phyloP scores from a whole-genome alignment of 2,888 invertebrate genomes.

The Epirrhoe tristata region DNA sequence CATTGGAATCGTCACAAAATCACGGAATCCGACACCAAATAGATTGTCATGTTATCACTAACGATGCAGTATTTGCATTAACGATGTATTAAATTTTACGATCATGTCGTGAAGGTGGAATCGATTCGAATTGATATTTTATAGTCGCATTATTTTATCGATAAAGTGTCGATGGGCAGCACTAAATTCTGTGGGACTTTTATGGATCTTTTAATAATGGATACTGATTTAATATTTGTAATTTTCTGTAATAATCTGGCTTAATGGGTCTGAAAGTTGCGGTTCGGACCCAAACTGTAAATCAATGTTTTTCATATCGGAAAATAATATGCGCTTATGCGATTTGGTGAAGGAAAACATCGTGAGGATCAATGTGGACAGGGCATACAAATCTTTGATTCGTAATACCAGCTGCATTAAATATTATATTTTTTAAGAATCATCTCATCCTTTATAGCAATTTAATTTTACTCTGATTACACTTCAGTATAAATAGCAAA shows the following conservation, averaged over 20 bases:
- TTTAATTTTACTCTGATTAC: too few relatives aligned
- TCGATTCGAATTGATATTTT: slow-evolving; percentile 67
- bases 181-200: slow-evolving; percentile 36
- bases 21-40: neutral
- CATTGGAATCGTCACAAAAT: neutral
- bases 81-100: slow-evolving; percentile 72
- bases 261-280: neutral
- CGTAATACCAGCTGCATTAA: too few relatives aligned
- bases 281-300: neutral
- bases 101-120: slow-evolving; percentile 65
- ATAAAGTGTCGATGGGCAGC: slow-evolving; percentile 35
- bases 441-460: too few relatives aligned
- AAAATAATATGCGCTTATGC: too few relatives aligned
- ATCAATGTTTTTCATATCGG: too few relatives aligned
- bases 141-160: slow-evolving; percentile 35
- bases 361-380: too few relatives aligned
- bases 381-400: too few relatives aligned
- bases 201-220: slow-evolving; percentile 10
- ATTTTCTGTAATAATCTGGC: neutral
- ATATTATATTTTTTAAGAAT: too few relatives aligned
- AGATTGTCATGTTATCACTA: slow-evolving; percentile 49
- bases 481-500: too few relatives aligned
- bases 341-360: too few relatives aligned
- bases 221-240: slow-evolving; percentile 9
- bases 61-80: slow-evolving; percentile 69